Percentiles rank a stretch among this genome's conserved stretches.
Evolutionary conservation across 2,888 invertebrate genomes (phyloP).

Genomic region (Scaptomyza cyrtandrae): DNA sequence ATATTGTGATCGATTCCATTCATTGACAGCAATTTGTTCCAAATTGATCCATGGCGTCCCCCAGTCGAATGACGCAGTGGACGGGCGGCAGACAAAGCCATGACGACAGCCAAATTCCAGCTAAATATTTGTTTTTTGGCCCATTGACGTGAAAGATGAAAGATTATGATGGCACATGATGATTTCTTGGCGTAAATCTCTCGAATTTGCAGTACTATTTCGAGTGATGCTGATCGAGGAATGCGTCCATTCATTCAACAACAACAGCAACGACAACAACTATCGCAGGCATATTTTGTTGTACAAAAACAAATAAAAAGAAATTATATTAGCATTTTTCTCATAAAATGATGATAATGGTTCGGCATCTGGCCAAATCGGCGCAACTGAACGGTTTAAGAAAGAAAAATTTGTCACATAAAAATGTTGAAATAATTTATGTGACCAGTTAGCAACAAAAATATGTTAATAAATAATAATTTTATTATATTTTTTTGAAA

Average conservation of each 20-base stretch:
- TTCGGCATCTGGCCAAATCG: slow-evolving; percentile 34
- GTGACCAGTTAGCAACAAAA: slow-evolving; percentile 11
- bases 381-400: slow-evolving; percentile 13
- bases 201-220: slow-evolving; percentile 50
- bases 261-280: slow-evolving; percentile 31
- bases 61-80: slow-evolving; percentile 67
- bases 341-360: slow-evolving; percentile 33
- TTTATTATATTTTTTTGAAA: slow-evolving; percentile 44
- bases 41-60: slow-evolving; percentile 67
- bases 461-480: slow-evolving; percentile 64
- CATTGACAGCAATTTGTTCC: neutral
- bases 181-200: slow-evolving; percentile 38
- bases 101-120: slow-evolving; percentile 75
- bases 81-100: slow-evolving; percentile 50
- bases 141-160: slow-evolving; percentile 65
- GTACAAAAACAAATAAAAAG: neutral
- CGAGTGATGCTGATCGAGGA: slow-evolving; percentile 43
- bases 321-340: slow-evolving; percentile 17
- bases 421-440: slow-evolving; percentile 66
- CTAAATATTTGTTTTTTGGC: slow-evolving; percentile 48
- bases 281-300: slow-evolving; percentile 3
- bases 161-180: slow-evolving; percentile 51
- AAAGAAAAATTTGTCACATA: slow-evolving; percentile 64
- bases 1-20: neutral
- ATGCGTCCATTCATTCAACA: slow-evolving; percentile 17